These are phyloP conservation scores for Sipha maydis DNA, from an alignment of 2,888 invertebrate genomes.

Conservation along the genomic window DNA sequence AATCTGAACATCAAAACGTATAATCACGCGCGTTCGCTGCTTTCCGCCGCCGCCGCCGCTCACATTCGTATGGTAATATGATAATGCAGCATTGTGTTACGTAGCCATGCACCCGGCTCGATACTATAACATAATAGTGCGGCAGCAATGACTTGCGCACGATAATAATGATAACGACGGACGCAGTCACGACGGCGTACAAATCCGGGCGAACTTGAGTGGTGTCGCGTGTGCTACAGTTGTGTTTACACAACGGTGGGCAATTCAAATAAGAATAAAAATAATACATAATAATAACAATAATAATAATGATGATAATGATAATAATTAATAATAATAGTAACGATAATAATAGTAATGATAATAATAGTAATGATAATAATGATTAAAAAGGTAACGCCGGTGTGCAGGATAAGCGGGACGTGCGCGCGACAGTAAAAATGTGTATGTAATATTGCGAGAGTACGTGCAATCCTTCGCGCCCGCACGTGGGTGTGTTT, in stretches of 20 bases:
- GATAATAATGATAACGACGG: background rate
- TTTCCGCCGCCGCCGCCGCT: background rate
- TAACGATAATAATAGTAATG: background rate
- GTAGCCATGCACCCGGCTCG: background rate
- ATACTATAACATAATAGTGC: too few relatives aligned
- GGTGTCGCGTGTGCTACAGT: too few relatives aligned
- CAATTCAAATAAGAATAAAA: background rate
- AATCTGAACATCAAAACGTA: too few relatives aligned
- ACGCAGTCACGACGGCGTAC: background rate
- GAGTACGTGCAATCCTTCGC: slow-evolving; percentile 18
- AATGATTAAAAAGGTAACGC: background rate
- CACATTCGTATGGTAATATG: background rate
- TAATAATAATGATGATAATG: background rate
- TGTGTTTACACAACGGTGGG: too few relatives aligned
- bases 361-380: background rate
- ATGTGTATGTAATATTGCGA: background rate
- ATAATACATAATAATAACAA: background rate
- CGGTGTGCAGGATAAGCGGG: too few relatives aligned
- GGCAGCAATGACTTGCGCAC: background rate
- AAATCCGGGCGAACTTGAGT: background rate
- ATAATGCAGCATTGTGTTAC: background rate
- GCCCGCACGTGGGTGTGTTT: slow-evolving; percentile 14
- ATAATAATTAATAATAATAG: background rate
- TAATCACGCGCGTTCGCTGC: background rate
- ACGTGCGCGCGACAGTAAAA: background rate